Evolutionary conservation across 2,888 invertebrate species (phyloP).

Genomic region (Andrena fulva): DNA sequence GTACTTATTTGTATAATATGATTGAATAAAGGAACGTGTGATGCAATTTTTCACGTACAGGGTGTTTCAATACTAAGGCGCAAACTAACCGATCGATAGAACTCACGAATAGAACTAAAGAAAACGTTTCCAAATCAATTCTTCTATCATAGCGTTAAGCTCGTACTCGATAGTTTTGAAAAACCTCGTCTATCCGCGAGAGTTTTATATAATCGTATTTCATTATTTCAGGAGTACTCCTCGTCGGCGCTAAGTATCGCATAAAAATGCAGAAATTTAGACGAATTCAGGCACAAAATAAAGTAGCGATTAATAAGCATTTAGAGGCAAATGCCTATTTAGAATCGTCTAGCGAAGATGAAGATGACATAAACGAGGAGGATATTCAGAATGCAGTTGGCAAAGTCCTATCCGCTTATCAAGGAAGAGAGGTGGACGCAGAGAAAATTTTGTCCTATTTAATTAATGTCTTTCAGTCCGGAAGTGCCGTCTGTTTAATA

Average conservation of each 20-base stretch:
- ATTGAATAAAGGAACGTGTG: background rate
- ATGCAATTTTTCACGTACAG: background rate
- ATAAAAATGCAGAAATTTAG: constrained; percentile 81
- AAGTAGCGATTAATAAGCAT: constrained; percentile 79
- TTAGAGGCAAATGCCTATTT: constrained; percentile 73
- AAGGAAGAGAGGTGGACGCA: constrained; percentile 83
- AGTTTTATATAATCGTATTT: background rate
- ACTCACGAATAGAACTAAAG: background rate
- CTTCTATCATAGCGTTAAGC: background rate
- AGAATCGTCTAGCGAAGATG: constrained; percentile 82
- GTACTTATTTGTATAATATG: background rate
- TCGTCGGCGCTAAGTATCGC: background rate
- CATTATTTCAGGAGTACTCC: background rate
- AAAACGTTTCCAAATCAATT: background rate
- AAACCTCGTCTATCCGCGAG: background rate
- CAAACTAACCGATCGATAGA: background rate
- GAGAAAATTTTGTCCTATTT: constrained; percentile 90
- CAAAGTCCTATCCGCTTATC: constrained; percentile 79
- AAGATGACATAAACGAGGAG: constrained; percentile 76
- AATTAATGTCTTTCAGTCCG: constrained; percentile 92
- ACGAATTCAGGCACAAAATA: constrained; percentile 79
- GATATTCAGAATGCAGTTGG: constrained; percentile 76
- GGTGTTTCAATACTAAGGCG: background rate
- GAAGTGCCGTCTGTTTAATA: constrained; percentile 94
- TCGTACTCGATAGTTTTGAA: background rate